Conservation (phyloP, 2,797 vertebrate genomes). For the Alectoris magna region DNA sequence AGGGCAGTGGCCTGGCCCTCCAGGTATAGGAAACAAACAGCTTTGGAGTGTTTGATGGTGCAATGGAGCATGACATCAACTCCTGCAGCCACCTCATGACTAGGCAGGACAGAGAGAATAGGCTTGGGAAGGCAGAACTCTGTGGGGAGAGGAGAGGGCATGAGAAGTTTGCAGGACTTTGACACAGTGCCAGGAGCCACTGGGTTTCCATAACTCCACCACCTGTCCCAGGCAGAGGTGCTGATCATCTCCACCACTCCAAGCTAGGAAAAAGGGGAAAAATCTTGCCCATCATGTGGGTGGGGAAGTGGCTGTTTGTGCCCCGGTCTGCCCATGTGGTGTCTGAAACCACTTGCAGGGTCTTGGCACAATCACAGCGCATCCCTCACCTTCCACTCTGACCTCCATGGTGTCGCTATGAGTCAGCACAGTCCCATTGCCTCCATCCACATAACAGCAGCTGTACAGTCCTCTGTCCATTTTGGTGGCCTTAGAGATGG, state of each 20-base stretch:
- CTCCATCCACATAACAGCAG: not conserved
- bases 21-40: not conserved
- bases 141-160: not conserved
- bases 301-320: accelerated
- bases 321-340: accelerated
- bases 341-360: accelerated
- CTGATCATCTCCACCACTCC: not conserved
- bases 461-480: not conserved
- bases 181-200: accelerated
- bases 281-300: not conserved
- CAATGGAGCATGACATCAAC: not conserved
- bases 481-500: not conserved
- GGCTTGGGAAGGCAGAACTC: not conserved
- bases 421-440: not conserved
- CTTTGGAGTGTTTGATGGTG: not conserved
- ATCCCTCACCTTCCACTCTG: not conserved
- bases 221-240: not conserved
- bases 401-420: not conserved
- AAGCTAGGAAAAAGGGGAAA: not conserved
- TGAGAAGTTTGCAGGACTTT: not conserved
- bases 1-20: not conserved
- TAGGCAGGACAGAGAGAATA: not conserved
- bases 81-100: not conserved
- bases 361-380: not conserved
- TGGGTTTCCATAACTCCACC: not conserved